phyloP scores from a whole-genome alignment of 2,797 vertebrate species.

The Limosa lapponica region DNA sequence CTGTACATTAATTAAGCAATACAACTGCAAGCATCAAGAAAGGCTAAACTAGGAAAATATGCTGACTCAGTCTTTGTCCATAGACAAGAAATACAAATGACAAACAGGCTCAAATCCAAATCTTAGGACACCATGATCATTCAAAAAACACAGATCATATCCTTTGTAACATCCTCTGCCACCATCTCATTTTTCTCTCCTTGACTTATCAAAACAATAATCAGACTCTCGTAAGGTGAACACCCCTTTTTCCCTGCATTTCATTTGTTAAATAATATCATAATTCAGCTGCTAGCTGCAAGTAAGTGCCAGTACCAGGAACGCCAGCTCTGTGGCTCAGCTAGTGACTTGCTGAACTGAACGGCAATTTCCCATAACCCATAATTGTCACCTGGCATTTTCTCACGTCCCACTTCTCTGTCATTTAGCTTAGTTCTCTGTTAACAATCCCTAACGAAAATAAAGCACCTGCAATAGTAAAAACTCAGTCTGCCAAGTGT shows the following conservation, averaged over 20 bases:
- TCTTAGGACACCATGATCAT: background rate
- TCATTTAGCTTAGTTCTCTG: background rate
- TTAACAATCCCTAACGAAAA: background rate
- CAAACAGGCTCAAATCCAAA: background rate
- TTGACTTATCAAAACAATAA: background rate
- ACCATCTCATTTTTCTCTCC: background rate
- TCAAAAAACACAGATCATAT: background rate
- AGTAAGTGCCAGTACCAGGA: background rate
- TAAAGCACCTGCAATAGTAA: background rate
- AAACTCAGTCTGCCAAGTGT: background rate
- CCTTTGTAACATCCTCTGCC: background rate
- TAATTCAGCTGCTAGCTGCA: background rate
- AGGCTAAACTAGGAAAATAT: background rate
- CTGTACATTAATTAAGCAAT: background rate
- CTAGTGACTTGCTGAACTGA: background rate
- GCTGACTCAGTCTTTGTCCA: background rate
- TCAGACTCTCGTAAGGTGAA: background rate
- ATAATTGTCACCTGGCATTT: background rate
- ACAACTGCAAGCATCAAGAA: background rate
- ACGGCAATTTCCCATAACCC: background rate
- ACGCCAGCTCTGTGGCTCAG: background rate
- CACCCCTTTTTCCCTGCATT: background rate
- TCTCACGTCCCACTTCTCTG: background rate
- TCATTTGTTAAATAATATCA: background rate
- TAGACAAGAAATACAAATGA: background rate